These are phyloP conservation scores for Rhynchomys soricoides DNA, from an alignment of 2,113 vertebrate genomes.

Conservation along the genomic window DNA sequence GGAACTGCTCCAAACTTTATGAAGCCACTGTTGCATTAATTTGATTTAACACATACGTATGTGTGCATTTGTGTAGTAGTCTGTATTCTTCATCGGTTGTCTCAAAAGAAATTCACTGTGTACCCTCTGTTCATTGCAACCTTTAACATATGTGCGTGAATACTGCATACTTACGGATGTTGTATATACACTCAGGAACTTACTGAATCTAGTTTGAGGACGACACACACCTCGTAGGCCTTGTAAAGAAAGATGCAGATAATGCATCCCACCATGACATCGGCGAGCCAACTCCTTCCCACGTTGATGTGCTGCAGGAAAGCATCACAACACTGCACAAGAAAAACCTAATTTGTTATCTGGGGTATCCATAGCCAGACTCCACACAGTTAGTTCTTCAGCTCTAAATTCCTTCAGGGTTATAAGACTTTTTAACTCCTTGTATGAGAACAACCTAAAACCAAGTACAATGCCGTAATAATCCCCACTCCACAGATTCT, in stretches of 20 bases:
- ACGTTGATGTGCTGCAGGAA: not conserved
- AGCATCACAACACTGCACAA: not conserved
- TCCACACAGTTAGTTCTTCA: not conserved
- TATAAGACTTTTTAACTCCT: not conserved
- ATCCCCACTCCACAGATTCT: not conserved
- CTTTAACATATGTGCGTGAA: not conserved
- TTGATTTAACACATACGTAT: not conserved
- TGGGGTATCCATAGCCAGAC: conserved; percentile 53
- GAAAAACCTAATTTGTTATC: conserved; percentile 48
- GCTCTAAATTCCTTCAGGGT: conserved; percentile 34
- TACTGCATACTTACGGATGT: not conserved
- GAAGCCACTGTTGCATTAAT: not conserved
- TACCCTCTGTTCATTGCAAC: not conserved
- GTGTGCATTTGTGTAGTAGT: not conserved
- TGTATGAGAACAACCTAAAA: not conserved
- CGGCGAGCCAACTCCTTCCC: not conserved
- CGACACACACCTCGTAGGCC: not conserved
- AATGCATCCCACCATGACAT: not conserved
- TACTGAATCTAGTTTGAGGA: not conserved
- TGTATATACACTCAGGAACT: not conserved
- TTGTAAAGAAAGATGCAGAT: not conserved
- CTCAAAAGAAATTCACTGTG: not conserved
- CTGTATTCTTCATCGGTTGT: not conserved
- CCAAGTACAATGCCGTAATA: not conserved
- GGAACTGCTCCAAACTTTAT: conserved; percentile 57